Base-by-base conservation (phyloP, 1,140 invertebrate genomes). In the Bombus cullumanus region DNA sequence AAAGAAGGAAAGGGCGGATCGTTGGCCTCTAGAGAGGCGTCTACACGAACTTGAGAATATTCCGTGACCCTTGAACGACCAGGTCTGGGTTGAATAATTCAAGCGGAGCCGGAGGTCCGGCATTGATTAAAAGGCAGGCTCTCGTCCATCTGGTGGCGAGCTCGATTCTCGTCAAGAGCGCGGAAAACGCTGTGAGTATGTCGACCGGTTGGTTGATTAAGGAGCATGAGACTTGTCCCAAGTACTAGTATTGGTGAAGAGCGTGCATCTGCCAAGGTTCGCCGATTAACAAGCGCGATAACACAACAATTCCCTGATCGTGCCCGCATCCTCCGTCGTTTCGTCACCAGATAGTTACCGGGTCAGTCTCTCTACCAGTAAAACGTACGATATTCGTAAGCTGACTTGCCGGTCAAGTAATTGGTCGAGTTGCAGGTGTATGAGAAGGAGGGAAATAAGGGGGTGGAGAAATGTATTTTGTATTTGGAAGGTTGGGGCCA, bases 81-180 rank as follows among this genome's bases (percentile, higher is more conserved):
- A n/a, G 31, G 43, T 78, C 64, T 77, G 34, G 82, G 68, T 80
- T 85, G 83, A 85, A 85, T 85, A 80, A 85, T 85, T 85, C 83
- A 85, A 81, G 78, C 77, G 57, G 41, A 59, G 77, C 68, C 68
- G 83, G 78, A 85, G 78, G 83, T 85, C 83, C 83, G 83, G 83
- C 78, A 81, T 85, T 85, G 83, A 85, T 85, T 85, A 85, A 85
- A 85, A 81, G 78, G 78, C 83, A 81, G 53, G 39, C 57, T 62
- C 75, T 77, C 37, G 62, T 76, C 34, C 74, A 6, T 34, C 47
- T n/a, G 3, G 34, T 57, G 82, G 31, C 34, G 59, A 53, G 71
- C 62, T 53, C 75, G 83, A 81, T 81, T 73, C 57, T 39, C 43
- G 77, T 72, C 62, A 66, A 72, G 53, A 66, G 57, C 75, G 37